A percentile compares a stretch with the other conserved stretches of the same genome.
Conservation (phyloP, 2,888 invertebrate genomes). For the Phoenoteleia sp. region DNA sequence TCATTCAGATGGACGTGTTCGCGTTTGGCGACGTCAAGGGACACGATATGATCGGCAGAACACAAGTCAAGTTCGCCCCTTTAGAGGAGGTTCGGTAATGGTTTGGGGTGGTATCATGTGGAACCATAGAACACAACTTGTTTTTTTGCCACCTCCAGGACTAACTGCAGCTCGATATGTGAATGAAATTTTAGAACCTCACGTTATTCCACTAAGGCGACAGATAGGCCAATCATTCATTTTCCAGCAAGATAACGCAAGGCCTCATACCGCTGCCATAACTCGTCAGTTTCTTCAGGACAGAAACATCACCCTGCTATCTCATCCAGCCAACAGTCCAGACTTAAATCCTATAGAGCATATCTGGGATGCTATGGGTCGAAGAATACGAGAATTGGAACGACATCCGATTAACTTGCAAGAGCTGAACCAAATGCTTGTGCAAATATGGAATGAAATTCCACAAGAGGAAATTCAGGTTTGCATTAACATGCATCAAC, state of each 20-base stretch:
- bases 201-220: background rate
- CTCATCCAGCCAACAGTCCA: background rate
- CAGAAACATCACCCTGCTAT: background rate
- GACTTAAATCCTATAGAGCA: conserved; percentile 8
- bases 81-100: conserved; percentile 24
- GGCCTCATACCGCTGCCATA: background rate
- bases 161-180: conserved; percentile 5
- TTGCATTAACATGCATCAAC: no score
- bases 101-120: conserved; percentile 17
- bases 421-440: background rate
- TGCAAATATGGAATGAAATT: background rate
- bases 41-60: background rate
- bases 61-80: background rate
- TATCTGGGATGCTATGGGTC: background rate
- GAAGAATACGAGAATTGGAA: background rate
- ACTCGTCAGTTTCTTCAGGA: background rate
- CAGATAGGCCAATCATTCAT: background rate
- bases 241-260: conserved; percentile 14
- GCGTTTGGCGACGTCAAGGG: background rate
- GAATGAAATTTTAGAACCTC: background rate
- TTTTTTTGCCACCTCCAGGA: conserved; percentile 9
- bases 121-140: background rate
- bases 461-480: background rate
- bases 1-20: background rate
- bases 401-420: background rate